Base-by-base conservation (phyloP, 1,140 invertebrate species). In the Caenorhabditis latens region DNA sequence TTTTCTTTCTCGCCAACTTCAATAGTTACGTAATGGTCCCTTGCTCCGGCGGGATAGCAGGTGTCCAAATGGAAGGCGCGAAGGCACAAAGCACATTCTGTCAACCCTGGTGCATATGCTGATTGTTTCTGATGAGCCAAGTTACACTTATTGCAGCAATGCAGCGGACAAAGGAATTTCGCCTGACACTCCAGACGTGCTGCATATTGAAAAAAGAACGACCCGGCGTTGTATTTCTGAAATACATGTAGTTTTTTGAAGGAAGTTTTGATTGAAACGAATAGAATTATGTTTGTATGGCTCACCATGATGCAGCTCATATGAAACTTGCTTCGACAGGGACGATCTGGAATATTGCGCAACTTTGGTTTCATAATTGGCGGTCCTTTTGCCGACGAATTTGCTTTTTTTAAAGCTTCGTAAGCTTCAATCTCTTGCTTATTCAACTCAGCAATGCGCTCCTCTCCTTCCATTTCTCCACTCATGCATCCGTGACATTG, bases 181-280 rank as follows among this genome's bases (percentile, higher is more conserved):
- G 42, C 67, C 46, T 75, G 67, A 19, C 67, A 75, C 46, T 75
- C 67, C n/a, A n/a, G 67, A 19, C 42, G 16, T 11, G 67, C 67
- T 3, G 67, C 67, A n/a, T 75, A 75, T n/a, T 75, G 67, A 21
- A 75, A 48, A 32, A 46, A 46, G 42, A 46, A 75, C 8, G 11
- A 11, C 1, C 42, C 67, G 19, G 21, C 24, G n/a, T 75, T 75
- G 42, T 75, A 75, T 16, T 75, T 43, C 67, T 75, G 42, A 75
- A 75, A 75, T 13, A 32, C 32, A 32, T 32, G 32, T 32, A 32
- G 32, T 32, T 32, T 32, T 32, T 32, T 32, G 32, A 32, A 32
- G 32, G 32, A 32, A 32, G 32, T 32, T 32, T 32, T 32, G 32
- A 32, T 32, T 32, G 32, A 32, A 32, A 32, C 32, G 32, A 32